These are phyloP conservation scores for Linnaemya tessellans DNA, from an alignment of 2,888 invertebrate genomes.

Conservation along the genomic window DNA sequence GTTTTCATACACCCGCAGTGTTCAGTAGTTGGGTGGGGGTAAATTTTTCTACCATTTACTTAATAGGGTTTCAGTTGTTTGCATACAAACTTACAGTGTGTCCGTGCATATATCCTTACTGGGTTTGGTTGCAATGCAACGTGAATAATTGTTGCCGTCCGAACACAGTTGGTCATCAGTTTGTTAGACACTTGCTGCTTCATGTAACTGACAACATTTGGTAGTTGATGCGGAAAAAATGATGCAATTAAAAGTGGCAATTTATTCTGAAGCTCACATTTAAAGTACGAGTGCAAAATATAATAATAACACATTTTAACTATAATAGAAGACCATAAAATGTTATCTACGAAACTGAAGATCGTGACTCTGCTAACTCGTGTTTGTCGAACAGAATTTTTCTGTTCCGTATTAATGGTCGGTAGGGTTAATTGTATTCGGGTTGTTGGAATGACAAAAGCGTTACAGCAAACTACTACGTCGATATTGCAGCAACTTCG, in stretches of 20 bases:
- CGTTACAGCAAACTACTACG: no score
- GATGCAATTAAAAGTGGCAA: slow-evolving; percentile 11
- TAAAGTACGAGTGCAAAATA: not conserved
- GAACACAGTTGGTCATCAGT: slow-evolving; percentile 26
- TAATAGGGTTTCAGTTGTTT: slow-evolving; percentile 21
- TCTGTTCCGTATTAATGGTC: no score
- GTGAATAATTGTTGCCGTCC: slow-evolving; percentile 45
- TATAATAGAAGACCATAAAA: no score
- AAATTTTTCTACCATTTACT: slow-evolving; percentile 29
- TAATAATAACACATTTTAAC: no score
- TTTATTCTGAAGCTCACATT: slow-evolving; percentile 16
- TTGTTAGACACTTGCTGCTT: slow-evolving; percentile 32
- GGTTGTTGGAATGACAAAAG: no score
- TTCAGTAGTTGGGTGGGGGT: slow-evolving; percentile 23
- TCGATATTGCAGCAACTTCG: no score
- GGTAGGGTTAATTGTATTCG: no score
- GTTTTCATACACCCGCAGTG: not conserved
- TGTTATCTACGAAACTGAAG: no score
- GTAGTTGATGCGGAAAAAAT: slow-evolving; percentile 26
- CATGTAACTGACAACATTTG: slow-evolving; percentile 39
- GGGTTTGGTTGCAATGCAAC: slow-evolving; percentile 16
- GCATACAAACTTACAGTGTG: not conserved
- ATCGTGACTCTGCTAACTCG: no score
- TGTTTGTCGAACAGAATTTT: no score
- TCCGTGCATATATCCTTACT: not conserved